A percentile compares a stretch with the other conserved stretches of the same genome.
phyloP scores from a whole-genome alignment of 2,888 invertebrate genomes.

The Beris morrisii region DNA sequence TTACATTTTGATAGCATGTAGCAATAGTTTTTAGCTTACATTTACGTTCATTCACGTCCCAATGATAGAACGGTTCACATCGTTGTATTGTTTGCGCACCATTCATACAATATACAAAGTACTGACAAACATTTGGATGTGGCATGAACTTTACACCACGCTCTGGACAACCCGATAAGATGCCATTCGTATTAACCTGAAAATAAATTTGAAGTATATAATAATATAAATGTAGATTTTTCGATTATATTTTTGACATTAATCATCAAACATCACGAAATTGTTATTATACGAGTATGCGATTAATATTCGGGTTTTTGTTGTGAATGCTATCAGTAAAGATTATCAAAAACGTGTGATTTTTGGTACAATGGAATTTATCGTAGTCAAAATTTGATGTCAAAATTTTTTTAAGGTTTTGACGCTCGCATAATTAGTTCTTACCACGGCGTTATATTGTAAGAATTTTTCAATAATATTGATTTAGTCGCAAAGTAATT shows the following conservation, averaged over 20 bases:
- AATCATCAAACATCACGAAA: too few species aligned
- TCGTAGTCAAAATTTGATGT: too few species aligned
- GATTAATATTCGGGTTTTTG: too few species aligned
- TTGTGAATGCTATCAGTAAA: too few species aligned
- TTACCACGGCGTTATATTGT: too few species aligned
- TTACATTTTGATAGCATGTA: conserved; percentile 33
- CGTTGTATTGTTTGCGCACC: conserved; percentile 36
- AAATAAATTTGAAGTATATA: conserved; percentile 14
- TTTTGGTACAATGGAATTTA: too few species aligned
- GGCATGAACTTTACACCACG: conserved; percentile 38
- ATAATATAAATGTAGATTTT: background rate
- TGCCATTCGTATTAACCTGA: background rate
- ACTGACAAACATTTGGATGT: conserved; percentile 36
- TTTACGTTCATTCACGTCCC: conserved; percentile 39
- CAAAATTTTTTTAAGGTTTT: too few species aligned
- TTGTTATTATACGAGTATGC: too few species aligned
- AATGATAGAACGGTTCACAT: conserved; percentile 39
- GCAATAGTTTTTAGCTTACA: conserved; percentile 33
- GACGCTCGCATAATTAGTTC: too few species aligned
- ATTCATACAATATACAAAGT: conserved; percentile 38
- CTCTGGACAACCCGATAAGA: conserved; percentile 25
- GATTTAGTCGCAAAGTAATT: too few species aligned
- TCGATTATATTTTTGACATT: background rate
- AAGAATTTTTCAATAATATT: too few species aligned
- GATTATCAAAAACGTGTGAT: too few species aligned